Base-by-base conservation (phyloP, 1,140 invertebrate genomes). In the Macrotrachela quadricornifera region DNA sequence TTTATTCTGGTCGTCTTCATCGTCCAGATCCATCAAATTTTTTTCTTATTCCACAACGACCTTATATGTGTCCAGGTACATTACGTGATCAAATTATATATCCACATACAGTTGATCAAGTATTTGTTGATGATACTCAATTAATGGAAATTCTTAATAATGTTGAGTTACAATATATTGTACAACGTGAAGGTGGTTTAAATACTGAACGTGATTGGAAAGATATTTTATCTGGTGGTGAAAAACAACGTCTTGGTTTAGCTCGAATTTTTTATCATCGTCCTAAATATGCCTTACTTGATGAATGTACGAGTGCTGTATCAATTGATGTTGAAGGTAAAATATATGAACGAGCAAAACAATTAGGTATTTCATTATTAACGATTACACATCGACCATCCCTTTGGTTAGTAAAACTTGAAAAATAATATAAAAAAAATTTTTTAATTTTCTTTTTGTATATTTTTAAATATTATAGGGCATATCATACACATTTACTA, bases 311-410 rank as follows among this genome's bases (percentile, higher is more conserved):
- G 12, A 68, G 66, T 62, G 68, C 68, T 49, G 66, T 70, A 14
- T 69, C 67, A 44, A 69, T 70, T 48, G 68, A 69, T 59, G 68
- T 68, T 10, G 68, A 70, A 51, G 65, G 66, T 51, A 68, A 66
- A 43, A 69, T 70, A 16, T 71, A 71, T 57, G 80, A 92, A 67
- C 76, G 78, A 44, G 82, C 83, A 1, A 46, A 53, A 38, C 3
- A 2, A 30, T 30, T 30, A 30, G 21, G 21, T 30, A 94, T 95
- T 57, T 90, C 85, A 0, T 69, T 96, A 11, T 68, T 96, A 11
- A 95, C 88, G 1, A 92, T 95, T 56, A 91, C 87, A 0, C 90
- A 95, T 70, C 72, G 88, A 41, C 86, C 84, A 6, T 85, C 83
- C 12, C 71, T 90, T 36, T 88, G 75, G 74, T 73, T 60, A 30